Conservation (phyloP, 2,797 vertebrate species). For the Pseudomugil tenellus region DNA sequence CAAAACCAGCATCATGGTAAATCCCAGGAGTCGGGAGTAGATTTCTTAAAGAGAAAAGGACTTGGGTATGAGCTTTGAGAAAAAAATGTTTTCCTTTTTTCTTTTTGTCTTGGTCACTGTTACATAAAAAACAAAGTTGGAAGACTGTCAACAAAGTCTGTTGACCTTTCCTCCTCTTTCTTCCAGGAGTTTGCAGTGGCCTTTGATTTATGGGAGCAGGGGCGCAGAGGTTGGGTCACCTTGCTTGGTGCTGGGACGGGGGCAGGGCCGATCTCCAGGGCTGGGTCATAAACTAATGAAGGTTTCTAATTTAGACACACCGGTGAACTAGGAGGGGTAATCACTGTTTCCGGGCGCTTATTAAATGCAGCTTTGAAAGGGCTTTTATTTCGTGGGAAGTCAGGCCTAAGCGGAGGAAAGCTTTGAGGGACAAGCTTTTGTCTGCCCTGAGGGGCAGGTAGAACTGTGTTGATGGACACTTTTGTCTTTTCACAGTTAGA, state of each 20-base stretch:
- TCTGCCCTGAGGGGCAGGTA: conserved; percentile 76
- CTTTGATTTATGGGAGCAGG: conserved; percentile 77
- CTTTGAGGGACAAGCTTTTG: conserved; percentile 63
- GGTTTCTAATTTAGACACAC: conserved; percentile 85
- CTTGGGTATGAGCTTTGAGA: conserved; percentile 26
- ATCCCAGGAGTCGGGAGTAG: background rate
- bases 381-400: conserved; percentile 79
- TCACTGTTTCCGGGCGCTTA: conserved; percentile 82
- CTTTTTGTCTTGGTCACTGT: conserved; percentile 43
- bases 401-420: conserved; percentile 63
- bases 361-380: conserved; percentile 83
- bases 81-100: background rate
- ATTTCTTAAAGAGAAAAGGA: background rate
- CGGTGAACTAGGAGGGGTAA: conserved; percentile 79
- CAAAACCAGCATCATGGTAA: no score
- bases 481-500: conserved; percentile 71
- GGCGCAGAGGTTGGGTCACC: conserved; percentile 71
- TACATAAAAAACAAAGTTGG: conserved; percentile 71
- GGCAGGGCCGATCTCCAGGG: conserved; percentile 68
- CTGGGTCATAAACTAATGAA: conserved; percentile 87
- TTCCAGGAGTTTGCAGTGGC: conserved; percentile 74
- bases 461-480: conserved; percentile 66
- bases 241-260: conserved; percentile 67
- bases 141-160: conserved; percentile 80
- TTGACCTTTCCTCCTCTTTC: conserved; percentile 81